Evolutionary conservation across 2,888 invertebrate genomes (phyloP).

Genomic region (Diarsia mendica): DNA sequence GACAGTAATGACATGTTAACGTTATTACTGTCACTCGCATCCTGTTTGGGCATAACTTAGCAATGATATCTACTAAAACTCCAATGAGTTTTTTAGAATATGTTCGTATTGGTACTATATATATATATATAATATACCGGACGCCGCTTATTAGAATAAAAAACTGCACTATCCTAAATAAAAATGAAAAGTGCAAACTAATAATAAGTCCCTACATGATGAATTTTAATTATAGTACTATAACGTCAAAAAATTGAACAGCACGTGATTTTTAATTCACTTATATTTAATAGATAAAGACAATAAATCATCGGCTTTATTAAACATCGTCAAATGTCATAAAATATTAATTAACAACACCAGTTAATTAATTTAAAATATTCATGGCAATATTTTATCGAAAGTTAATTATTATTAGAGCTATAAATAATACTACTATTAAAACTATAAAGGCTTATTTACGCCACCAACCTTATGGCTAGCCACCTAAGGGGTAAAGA

Average conservation of each 20-base stretch:
- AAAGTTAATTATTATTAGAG: not conserved
- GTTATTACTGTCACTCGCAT: conserved; percentile 29
- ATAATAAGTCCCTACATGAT: not conserved
- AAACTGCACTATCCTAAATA: not conserved
- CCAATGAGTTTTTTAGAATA: not conserved
- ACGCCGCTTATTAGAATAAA: not conserved
- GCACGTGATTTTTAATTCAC: not conserved
- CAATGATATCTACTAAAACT: not conserved
- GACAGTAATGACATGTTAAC: conserved; percentile 16
- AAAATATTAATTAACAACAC: conserved; percentile 14
- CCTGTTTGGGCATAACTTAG: conserved; percentile 14
- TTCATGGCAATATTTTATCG: not conserved
- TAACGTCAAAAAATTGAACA: not conserved
- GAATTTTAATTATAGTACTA: not conserved
- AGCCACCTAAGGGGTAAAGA: not conserved
- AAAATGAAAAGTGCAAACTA: not conserved
- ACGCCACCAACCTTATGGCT: not conserved
- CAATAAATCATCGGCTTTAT: not conserved
- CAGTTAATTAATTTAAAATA: conserved; percentile 3
- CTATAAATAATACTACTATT: not conserved
- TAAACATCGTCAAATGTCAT: not conserved
- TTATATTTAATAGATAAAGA: not conserved
- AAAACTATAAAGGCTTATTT: not conserved
- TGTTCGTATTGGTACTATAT: not conserved
- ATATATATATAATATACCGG: not conserved